These are phyloP conservation scores for Hypothenemus hampei DNA, from an alignment of 1,140 invertebrate species.

Conservation along the genomic window DNA sequence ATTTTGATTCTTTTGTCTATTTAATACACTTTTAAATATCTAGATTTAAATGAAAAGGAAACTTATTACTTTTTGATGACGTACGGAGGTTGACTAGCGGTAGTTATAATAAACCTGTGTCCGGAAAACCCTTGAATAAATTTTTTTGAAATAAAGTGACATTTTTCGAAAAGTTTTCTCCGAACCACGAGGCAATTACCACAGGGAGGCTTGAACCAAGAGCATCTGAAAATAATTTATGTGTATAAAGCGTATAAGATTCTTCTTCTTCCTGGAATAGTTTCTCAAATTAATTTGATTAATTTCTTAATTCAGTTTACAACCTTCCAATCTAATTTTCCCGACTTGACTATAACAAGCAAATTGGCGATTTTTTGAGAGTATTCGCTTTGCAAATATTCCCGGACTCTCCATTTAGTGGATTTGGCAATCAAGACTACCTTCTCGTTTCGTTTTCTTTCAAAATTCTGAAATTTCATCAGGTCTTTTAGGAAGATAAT, in stretches of 20 bases:
- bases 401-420: conserved; percentile 63
- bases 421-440: conserved; percentile 60
- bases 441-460: conserved; percentile 56
- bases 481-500: conserved; percentile 62
- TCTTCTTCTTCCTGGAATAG: conserved; percentile 43
- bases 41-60: background rate
- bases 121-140: conserved; percentile 61
- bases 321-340: conserved; percentile 23
- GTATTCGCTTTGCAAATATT: conserved; percentile 56
- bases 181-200: conserved; percentile 62
- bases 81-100: conserved; percentile 64
- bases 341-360: conserved; percentile 55
- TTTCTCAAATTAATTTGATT: background rate
- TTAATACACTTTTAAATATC: background rate
- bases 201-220: conserved; percentile 58
- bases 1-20: conserved; percentile 43
- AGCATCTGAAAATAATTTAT: conserved; percentile 62
- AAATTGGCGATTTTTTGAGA: conserved; percentile 62
- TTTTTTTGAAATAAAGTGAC: conserved; percentile 64
- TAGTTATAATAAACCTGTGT: conserved; percentile 61
- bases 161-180: conserved; percentile 55
- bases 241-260: conserved; percentile 65
- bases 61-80: conserved; percentile 55
- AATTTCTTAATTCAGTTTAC: background rate
- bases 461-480: conserved; percentile 50